phyloP scores from a whole-genome alignment of 2,888 invertebrate species.

The Osmoderma eremita region DNA sequence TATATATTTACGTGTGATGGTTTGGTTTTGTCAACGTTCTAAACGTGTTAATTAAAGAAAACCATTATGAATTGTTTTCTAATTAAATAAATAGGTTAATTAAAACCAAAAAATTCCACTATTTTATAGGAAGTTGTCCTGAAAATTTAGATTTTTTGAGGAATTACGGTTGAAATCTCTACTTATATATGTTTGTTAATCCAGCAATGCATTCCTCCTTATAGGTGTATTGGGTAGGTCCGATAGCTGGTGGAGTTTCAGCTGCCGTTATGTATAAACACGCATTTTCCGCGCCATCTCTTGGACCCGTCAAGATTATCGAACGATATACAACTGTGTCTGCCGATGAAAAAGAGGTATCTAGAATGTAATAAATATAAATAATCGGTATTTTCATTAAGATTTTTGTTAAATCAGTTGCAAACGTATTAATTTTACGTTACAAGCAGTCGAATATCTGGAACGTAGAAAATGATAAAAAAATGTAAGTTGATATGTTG shows the following conservation, averaged over 20 bases:
- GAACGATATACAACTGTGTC: slow-evolving; percentile 69
- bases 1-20: no score
- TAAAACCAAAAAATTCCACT: no score
- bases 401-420: slow-evolving; percentile 3
- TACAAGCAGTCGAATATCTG: slow-evolving; percentile 50
- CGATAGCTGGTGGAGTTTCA: slow-evolving; percentile 81
- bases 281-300: slow-evolving; percentile 67
- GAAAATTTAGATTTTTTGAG: no score
- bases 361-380: slow-evolving; percentile 4
- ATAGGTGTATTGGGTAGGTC: slow-evolving; percentile 90
- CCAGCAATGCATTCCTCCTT: slow-evolving; percentile 44
- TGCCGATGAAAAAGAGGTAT: slow-evolving; percentile 76
- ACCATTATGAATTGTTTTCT: no score
- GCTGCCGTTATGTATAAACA: slow-evolving; percentile 81
- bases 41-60: no score
- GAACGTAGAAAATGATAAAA: slow-evolving; percentile 49
- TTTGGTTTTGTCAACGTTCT: no score
- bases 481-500: slow-evolving; percentile 45
- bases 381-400: neutral
- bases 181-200: no score
- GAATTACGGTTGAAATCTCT: no score
- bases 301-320: slow-evolving; percentile 60
- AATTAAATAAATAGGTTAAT: no score
- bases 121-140: no score
- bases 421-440: slow-evolving; percentile 27